These are phyloP conservation scores for Oeneis ivallda DNA, from an alignment of 2,888 invertebrate species.

Conservation along the genomic window DNA sequence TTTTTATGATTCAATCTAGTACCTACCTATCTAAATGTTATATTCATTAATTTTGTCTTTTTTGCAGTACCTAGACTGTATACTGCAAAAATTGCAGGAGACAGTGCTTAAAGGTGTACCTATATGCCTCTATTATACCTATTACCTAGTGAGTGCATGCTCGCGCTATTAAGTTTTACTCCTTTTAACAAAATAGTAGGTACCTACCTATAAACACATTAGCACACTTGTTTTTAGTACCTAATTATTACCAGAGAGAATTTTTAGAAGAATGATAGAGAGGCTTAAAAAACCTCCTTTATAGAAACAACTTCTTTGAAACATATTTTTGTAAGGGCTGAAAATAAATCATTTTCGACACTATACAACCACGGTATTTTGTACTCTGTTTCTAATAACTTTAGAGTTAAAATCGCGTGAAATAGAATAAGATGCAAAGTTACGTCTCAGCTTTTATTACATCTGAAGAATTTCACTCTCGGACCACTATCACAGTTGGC, in stretches of 20 bases:
- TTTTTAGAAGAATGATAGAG: neutral
- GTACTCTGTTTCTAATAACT: neutral
- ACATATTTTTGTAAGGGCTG: slow-evolving; percentile 15
- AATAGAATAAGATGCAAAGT: slow-evolving; percentile 27
- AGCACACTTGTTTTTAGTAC: neutral
- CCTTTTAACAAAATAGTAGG: too few relatives aligned
- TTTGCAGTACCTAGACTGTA: too few relatives aligned
- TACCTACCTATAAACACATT: too few relatives aligned
- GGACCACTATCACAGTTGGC: slow-evolving; percentile 33
- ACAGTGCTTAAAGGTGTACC: too few relatives aligned
- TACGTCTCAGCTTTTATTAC: slow-evolving; percentile 28
- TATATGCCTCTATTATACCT: too few relatives aligned
- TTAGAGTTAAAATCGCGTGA: neutral
- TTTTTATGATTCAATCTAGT: too few relatives aligned
- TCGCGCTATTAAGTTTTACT: too few relatives aligned
- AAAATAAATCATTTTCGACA: slow-evolving; percentile 12
- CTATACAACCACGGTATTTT: neutral
- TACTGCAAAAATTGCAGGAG: too few relatives aligned
- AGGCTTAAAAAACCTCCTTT: neutral
- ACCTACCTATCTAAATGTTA: too few relatives aligned
- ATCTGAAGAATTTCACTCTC: slow-evolving; percentile 28
- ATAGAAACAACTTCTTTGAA: neutral
- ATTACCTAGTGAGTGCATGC: too few relatives aligned
- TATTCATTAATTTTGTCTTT: too few relatives aligned
- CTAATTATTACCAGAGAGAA: neutral